Base-by-base conservation (phyloP, 2,113 vertebrate species). In the Orientallactaga bullata region DNA sequence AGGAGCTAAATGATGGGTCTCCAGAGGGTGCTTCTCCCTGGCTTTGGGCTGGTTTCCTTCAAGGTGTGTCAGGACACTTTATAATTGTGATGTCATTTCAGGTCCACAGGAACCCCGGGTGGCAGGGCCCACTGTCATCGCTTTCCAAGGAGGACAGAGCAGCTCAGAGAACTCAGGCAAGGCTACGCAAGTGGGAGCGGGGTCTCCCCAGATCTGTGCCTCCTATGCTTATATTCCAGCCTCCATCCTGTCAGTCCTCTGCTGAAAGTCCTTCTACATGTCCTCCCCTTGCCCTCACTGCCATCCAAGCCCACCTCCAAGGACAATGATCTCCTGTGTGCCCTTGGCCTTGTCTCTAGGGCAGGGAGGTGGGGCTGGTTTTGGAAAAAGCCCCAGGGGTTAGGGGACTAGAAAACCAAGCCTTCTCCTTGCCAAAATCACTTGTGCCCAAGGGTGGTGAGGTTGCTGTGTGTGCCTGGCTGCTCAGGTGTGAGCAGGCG, bases 221-320 rank as follows among this genome's bases (percentile, higher is more conserved):
- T 68, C 32, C 85, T 26, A 0, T 1, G 6, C 18, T 18, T 4
- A 10, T 24, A 1, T 55, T 58, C 42, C 26, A 1, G 37, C 51
- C 5, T 32, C 20, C 15, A 5, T 3, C 35, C 35, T 10, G 35
- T 28, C 28, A 1, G 16, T 17, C 21, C 4, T 32, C n/a, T 71
- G 32, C 51, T 23, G 30, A 13, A 35, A 15, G 60, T 39, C 32
- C 73, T 26, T 30, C 12, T 51, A n/a, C 18, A 9, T 9, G 3
- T 21, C 32, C 0, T 7, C 12, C 35, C 1, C 28, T 26, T 4
- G 0, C 1, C 8, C 68, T 18, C 30, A 18, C 17, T 35, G 82
- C 61, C 0, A 2, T 5, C 39, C 2, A 12, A 28, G 35, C 2
- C 23, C 55, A n/a, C 2, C 18, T 47, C 42, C 42, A 47, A 47